Percentiles rank a stretch among this genome's conserved stretches.
Conservation (phyloP, 2,888 invertebrate genomes). For the Eucera pruinosa region DNA sequence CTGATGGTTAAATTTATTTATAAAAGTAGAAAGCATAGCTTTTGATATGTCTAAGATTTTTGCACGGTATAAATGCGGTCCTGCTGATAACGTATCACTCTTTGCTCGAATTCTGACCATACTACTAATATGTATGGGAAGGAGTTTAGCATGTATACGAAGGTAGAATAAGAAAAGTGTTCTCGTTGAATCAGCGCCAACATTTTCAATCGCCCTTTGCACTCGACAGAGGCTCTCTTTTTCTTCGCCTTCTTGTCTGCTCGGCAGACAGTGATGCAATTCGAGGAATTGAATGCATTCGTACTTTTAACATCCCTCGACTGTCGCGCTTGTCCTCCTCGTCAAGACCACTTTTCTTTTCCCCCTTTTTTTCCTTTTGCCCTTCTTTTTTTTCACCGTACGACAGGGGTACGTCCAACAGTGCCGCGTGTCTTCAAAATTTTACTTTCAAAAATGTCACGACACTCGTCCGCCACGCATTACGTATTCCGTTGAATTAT, state of each 20-base stretch:
- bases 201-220: constrained; percentile 80
- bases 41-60: too few relatives aligned
- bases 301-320: constrained; percentile 68
- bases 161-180: constrained; percentile 73
- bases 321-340: constrained; percentile 54
- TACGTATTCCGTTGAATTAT: constrained; percentile 42
- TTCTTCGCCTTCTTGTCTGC: constrained; percentile 51
- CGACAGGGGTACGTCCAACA: background rate
- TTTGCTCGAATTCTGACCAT: constrained; percentile 66
- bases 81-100: too few relatives aligned
- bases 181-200: constrained; percentile 79
- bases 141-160: constrained; percentile 75
- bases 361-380: constrained; percentile 20
- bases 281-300: constrained; percentile 76
- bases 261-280: constrained; percentile 75
- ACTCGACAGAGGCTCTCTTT: constrained; percentile 62
- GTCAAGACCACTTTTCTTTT: constrained; percentile 51
- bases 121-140: constrained; percentile 69
- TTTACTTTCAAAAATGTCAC: constrained; percentile 64
- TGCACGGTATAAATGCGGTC: too few relatives aligned
- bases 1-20: too few relatives aligned
- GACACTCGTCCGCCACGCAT: constrained; percentile 25
- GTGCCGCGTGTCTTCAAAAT: constrained; percentile 44
- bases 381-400: background rate
- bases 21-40: too few relatives aligned